phyloP scores from a whole-genome alignment of 2,888 invertebrate species.

The Netelia fuscicornis region DNA sequence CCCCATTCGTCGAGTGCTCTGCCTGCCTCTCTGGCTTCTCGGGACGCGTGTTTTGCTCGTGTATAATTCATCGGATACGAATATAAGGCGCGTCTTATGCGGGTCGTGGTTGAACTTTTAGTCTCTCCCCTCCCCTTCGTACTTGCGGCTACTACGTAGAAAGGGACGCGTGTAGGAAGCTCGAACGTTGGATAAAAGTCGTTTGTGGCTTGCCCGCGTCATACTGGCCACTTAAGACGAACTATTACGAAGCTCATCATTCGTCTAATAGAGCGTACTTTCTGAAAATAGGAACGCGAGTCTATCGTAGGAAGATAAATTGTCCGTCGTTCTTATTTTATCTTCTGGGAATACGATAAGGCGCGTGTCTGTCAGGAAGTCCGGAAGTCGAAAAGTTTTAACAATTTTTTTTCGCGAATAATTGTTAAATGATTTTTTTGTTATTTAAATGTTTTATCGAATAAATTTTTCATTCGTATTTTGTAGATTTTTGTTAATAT shows the following conservation, averaged over 20 bases:
- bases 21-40: constrained; percentile 58
- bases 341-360: not conserved
- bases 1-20: constrained; percentile 65
- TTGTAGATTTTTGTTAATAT: too few relatives aligned
- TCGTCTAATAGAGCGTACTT: constrained; percentile 23
- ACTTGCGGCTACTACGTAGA: not conserved
- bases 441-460: too few relatives aligned
- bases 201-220: constrained; percentile 28
- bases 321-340: not conserved
- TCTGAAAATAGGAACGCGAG: constrained; percentile 17
- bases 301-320: not conserved
- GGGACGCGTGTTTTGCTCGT: constrained; percentile 21
- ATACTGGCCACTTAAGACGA: constrained; percentile 27
- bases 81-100: not conserved
- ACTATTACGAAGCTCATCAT: constrained; percentile 39
- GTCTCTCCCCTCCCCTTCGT: not conserved
- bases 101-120: constrained; percentile 17
- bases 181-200: constrained; percentile 40
- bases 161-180: constrained; percentile 2
- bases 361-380: too few relatives aligned
- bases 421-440: too few relatives aligned
- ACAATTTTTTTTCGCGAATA: too few relatives aligned
- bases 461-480: too few relatives aligned
- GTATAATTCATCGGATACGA: constrained; percentile 1
- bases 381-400: too few relatives aligned